Conservation (phyloP, 2,888 invertebrate species). For the Orthosia gothica region DNA sequence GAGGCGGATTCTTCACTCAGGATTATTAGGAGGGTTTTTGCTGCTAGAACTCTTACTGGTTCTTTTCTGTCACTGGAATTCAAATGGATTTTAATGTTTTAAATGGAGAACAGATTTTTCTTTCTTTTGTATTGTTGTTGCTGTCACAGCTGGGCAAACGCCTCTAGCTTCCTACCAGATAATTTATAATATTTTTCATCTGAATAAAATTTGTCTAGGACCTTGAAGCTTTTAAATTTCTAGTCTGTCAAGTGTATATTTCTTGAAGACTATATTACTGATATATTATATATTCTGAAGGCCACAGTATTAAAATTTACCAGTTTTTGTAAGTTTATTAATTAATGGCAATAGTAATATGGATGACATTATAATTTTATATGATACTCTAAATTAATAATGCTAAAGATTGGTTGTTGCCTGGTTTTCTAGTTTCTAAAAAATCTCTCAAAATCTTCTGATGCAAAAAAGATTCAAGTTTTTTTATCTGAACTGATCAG, state of each 20-base stretch:
- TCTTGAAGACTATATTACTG: background rate
- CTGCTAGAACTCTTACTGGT: conserved; percentile 93
- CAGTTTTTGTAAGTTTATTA: background rate
- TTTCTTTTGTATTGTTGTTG: no score
- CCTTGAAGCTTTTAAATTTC: background rate
- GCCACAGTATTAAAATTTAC: background rate
- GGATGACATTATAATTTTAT: background rate
- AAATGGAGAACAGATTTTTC: background rate
- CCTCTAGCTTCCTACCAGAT: no score
- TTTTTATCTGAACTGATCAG: no score
- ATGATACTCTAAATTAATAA: background rate
- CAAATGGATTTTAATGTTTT: background rate
- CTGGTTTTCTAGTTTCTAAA: no score
- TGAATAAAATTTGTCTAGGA: no score
- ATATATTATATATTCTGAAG: conserved; percentile 13
- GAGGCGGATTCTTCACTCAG: conserved; percentile 93
- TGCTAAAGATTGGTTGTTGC: no score
- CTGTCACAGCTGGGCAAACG: no score
- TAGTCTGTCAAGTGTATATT: no score
- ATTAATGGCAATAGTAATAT: background rate
- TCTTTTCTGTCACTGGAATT: conserved; percentile 91
- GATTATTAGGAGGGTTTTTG: conserved; percentile 93
- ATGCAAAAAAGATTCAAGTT: no score
- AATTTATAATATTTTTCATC: no score
- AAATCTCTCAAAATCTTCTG: no score